Evolutionary conservation across 2,113 vertebrate species (phyloP), one percentile per base, ranked within the genome.

Genomic region (Perca fluviatilis): DNA sequence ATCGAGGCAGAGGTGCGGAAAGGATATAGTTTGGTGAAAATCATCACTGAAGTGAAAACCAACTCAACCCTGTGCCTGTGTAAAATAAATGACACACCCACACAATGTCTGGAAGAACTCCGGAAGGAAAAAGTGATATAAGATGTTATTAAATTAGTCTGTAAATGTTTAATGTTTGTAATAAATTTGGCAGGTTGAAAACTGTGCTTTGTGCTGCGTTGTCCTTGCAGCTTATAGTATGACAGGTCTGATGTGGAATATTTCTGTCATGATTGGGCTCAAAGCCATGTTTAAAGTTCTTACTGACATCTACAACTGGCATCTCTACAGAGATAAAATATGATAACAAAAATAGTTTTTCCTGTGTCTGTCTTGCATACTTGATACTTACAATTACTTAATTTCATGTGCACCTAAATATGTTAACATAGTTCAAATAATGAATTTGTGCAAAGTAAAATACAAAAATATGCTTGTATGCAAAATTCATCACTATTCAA

Each of bases 91-190:
- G 2, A 78, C 68, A 90, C 60, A 82, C 43, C 67, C 43, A 75
- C 40, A 54, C 27, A 60, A 82, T 73, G 40, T 80, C 58, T 67
- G 78, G 79, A 65, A 82, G 58, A 70, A 36, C 36, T 64, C 54
- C 33, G 27, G 47, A 62, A 36, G 73, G 73, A 86, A 82, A 81
- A 83, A 82, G 36, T 87, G 79, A 88, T 63, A 66, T 13, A 33
- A 23, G 2, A 76, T 61, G 68, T 82, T 79, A 74, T 33, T 77
- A 50, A 70, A 70, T 47, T 23, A 36, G 58, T 66, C 51, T 85
- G 60, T 80, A 76, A 79, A 89, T 74, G 62, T 66, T 62, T 66
- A 23, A 62, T 65, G 71, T 63, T 74, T 60, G 46, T 76, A 15
- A 27, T n/a, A 51, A 67, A 50, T 71, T 66, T 27, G 54, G 51